Conservation (phyloP, 2,888 invertebrate genomes). For the Candidula unifasciata region DNA sequence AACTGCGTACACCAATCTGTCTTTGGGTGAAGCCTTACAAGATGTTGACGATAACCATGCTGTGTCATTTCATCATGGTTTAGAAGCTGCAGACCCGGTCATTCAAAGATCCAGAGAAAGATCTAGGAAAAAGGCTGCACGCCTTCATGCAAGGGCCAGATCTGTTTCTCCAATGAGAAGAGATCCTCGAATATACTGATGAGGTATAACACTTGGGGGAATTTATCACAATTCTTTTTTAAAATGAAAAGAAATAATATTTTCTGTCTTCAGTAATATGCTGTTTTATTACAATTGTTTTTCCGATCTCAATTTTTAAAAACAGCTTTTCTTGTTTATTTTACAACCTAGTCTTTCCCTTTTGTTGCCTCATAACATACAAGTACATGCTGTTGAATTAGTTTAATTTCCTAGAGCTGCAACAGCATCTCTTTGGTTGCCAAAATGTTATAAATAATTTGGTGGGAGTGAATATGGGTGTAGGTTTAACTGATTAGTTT, state of each 20-base stretch:
- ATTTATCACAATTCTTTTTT: neutral
- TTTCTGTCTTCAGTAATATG: too few relatives aligned
- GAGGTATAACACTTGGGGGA: constrained; percentile 29
- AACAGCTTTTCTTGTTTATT: too few relatives aligned
- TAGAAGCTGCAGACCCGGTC: constrained; percentile 59
- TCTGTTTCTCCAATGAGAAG: constrained; percentile 72
- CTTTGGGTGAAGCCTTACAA: constrained; percentile 72
- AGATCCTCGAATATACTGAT: constrained; percentile 71
- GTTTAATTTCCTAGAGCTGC: too few relatives aligned
- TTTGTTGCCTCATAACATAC: too few relatives aligned
- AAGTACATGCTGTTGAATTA: too few relatives aligned
- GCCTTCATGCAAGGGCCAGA: constrained; percentile 62
- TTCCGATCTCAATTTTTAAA: too few relatives aligned
- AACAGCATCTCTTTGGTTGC: too few relatives aligned
- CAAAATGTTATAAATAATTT: too few relatives aligned
- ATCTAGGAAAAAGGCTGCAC: constrained; percentile 61
- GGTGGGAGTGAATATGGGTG: too few relatives aligned
- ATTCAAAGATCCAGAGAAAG: constrained; percentile 62
- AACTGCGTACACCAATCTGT: constrained; percentile 68
- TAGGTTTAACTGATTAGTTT: too few relatives aligned
- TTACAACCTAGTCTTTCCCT: too few relatives aligned
- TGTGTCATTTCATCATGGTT: constrained; percentile 61
- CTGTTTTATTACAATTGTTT: too few relatives aligned
- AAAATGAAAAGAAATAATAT: neutral
- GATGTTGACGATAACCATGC: constrained; percentile 73